A percentile compares a stretch with the other conserved stretches of the same genome.
phyloP scores from a whole-genome alignment of 2,888 invertebrate genomes.

The Lymantria monacha region DNA sequence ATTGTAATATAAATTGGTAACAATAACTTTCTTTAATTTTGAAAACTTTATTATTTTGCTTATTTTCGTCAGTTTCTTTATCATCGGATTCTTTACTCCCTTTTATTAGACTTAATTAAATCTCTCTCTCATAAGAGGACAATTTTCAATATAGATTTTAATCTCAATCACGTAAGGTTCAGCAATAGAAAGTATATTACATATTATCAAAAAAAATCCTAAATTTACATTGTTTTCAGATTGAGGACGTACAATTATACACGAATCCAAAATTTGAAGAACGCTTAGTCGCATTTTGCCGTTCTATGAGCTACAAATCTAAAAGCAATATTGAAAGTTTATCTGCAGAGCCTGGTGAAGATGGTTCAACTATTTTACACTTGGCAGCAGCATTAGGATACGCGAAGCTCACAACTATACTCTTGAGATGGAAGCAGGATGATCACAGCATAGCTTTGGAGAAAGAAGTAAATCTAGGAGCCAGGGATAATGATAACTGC shows the following conservation, averaged over 20 bases:
- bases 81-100: too few relatives aligned
- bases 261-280: slow-evolving; percentile 91
- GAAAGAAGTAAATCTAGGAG: slow-evolving; percentile 95
- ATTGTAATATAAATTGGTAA: too few relatives aligned
- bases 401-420: slow-evolving; percentile 90
- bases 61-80: too few relatives aligned
- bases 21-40: too few relatives aligned
- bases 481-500: slow-evolving; percentile 93
- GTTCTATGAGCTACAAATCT: slow-evolving; percentile 84
- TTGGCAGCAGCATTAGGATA: slow-evolving; percentile 95
- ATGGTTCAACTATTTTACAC: slow-evolving; percentile 90
- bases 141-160: too few relatives aligned
- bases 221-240: slow-evolving; percentile 63
- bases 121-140: too few relatives aligned
- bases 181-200: too few relatives aligned
- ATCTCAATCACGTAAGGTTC: too few relatives aligned
- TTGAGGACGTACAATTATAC: slow-evolving; percentile 84
- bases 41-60: too few relatives aligned
- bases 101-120: too few relatives aligned
- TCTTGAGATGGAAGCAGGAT: slow-evolving; percentile 94
- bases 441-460: slow-evolving; percentile 93
- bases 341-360: slow-evolving; percentile 71
- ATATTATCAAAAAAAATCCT: too few relatives aligned
- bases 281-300: slow-evolving; percentile 92
- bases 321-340: slow-evolving; percentile 81